Conservation (phyloP, 2,888 invertebrate genomes). For the Tachina fera region DNA sequence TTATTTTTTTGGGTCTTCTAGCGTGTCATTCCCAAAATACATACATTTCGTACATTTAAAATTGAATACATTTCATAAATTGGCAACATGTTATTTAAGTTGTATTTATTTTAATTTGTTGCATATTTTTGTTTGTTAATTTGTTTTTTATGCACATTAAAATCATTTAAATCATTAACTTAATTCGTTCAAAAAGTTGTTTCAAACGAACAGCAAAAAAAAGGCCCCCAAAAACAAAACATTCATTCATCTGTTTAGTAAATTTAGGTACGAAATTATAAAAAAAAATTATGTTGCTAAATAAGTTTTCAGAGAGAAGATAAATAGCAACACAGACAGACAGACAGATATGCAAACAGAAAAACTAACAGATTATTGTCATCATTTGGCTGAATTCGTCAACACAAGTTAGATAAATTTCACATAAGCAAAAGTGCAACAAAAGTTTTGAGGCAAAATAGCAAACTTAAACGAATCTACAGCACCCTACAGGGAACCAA, state of each 20-base stretch:
- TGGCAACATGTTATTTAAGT: conserved; percentile 63
- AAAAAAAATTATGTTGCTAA: conserved; percentile 10
- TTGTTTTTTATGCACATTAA: conserved; percentile 56
- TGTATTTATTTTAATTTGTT: conserved; percentile 52
- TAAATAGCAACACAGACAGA: conserved; percentile 6
- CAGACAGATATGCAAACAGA: not conserved
- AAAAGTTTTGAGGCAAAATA: not conserved
- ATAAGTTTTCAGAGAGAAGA: conserved; percentile 34
- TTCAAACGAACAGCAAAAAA: conserved; percentile 13
- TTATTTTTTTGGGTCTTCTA: not conserved
- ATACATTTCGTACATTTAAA: not conserved
- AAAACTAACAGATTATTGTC: conserved; percentile 50
- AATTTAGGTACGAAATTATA: conserved; percentile 14
- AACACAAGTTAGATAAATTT: conserved; percentile 22
- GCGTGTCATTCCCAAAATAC: not conserved
- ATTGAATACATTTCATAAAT: conserved; percentile 62
- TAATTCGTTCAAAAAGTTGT: conserved; percentile 35
- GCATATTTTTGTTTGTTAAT: conserved; percentile 42
- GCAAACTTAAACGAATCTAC: conserved; percentile 1
- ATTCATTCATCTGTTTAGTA: conserved; percentile 62
- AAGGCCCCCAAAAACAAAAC: conserved; percentile 16
- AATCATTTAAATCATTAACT: conserved; percentile 71
- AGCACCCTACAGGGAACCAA: not conserved
- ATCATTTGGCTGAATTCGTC: conserved; percentile 66
- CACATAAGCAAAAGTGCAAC: not conserved